These are phyloP conservation scores for Hyperopisus bebe DNA, from an alignment of 2,113 vertebrate species.

Conservation along the genomic window DNA sequence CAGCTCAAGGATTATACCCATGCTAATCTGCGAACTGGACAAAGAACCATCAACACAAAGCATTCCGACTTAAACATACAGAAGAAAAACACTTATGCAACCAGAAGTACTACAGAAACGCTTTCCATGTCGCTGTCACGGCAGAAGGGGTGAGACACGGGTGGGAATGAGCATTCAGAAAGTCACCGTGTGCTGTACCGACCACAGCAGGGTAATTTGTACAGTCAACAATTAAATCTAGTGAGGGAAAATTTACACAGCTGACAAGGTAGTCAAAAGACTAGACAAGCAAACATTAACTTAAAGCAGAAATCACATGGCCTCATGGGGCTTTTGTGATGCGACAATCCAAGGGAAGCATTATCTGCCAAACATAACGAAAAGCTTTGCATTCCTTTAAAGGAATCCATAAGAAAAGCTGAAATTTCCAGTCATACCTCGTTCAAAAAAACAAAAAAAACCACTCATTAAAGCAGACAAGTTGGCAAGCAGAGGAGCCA, in stretches of 20 bases:
- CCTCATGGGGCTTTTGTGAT: not conserved
- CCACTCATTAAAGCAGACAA: not conserved
- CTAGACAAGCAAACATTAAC: constrained; percentile 49
- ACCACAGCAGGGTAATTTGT: constrained; percentile 68
- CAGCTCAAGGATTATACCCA: not conserved
- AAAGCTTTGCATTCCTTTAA: not conserved
- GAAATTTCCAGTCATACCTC: not conserved
- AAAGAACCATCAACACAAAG: not conserved
- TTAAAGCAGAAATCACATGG: constrained; percentile 19
- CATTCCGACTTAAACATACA: constrained; percentile 34
- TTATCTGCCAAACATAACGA: not conserved
- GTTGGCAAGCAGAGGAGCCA: not conserved
- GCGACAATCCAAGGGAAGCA: not conserved
- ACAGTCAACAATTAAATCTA: constrained; percentile 70
- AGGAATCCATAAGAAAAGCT: not conserved
- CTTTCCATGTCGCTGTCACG: not conserved
- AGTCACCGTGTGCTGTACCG: constrained; percentile 51
- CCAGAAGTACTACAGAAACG: constrained; percentile 48
- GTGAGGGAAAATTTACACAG: constrained; percentile 66
- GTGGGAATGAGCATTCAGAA: not conserved
- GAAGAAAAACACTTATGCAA: constrained; percentile 44
- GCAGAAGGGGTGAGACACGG: not conserved
- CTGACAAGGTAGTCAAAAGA: constrained; percentile 60
- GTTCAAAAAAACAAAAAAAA: not conserved
- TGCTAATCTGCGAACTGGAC: not conserved